Evolutionary conservation across 35 echinoderm and acorn worm genomes (phyloP).

Genomic region (Anneissia japonica): DNA sequence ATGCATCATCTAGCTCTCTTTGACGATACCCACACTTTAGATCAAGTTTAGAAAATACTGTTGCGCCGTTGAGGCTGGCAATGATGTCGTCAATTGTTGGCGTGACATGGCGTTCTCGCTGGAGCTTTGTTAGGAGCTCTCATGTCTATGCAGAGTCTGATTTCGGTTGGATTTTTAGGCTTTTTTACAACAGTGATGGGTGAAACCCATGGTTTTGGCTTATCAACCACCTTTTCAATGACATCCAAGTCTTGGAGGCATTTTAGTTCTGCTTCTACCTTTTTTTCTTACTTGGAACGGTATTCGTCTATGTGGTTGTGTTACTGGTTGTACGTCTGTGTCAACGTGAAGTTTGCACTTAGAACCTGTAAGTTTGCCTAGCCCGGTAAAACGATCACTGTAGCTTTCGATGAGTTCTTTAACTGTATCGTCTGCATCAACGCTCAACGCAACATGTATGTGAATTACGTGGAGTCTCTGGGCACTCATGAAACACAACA

Average conservation of each 20-base stretch:
- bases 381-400: slow-evolving; percentile 20
- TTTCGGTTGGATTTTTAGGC: slow-evolving; percentile 25
- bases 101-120: slow-evolving; percentile 34
- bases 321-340: slow-evolving; percentile 22
- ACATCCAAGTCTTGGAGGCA: slow-evolving; percentile 40
- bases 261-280: slow-evolving; percentile 54
- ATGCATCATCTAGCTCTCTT: slow-evolving; percentile 47
- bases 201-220: slow-evolving; percentile 29
- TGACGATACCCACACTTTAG: slow-evolving; percentile 51
- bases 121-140: slow-evolving; percentile 14
- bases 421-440: neutral
- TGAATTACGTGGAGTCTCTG: neutral
- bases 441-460: no score
- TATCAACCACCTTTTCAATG: slow-evolving; percentile 23
- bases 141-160: slow-evolving; percentile 50
- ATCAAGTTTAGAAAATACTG: slow-evolving; percentile 26
- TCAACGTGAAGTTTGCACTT: slow-evolving; percentile 56
- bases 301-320: slow-evolving; percentile 61
- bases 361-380: slow-evolving; percentile 43
- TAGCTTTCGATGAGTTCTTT: neutral
- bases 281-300: slow-evolving; percentile 48
- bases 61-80: slow-evolving; percentile 27
- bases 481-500: neutral
- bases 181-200: slow-evolving; percentile 33
- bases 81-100: slow-evolving; percentile 47